phyloP scores from a whole-genome alignment of 2,113 vertebrate species.

The Loxodonta africana region DNA sequence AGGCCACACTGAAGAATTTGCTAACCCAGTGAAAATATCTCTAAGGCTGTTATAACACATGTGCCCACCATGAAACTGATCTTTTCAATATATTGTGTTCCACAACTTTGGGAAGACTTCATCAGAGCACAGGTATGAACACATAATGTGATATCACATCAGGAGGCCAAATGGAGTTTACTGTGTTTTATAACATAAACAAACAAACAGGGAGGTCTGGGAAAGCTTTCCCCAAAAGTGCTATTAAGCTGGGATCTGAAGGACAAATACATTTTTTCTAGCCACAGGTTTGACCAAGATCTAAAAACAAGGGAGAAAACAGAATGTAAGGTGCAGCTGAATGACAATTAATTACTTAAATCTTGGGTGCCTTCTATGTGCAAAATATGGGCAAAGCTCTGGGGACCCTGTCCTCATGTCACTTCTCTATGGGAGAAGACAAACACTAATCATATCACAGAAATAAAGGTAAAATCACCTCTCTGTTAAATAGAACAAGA shows the following conservation, averaged over 20 bases:
- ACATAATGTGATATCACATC: not conserved
- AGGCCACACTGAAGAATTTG: conserved; percentile 42
- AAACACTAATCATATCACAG: conserved; percentile 5
- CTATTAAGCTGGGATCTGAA: conserved; percentile 17
- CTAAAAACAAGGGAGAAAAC: conserved; percentile 43
- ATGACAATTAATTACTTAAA: not conserved
- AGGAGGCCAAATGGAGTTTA: not conserved
- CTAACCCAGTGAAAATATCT: conserved; percentile 55
- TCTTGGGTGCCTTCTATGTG: not conserved
- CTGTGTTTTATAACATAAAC: not conserved
- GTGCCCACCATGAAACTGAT: not conserved
- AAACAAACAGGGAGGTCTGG: not conserved
- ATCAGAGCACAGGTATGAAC: not conserved
- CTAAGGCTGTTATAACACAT: not conserved
- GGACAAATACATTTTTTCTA: conserved; percentile 10
- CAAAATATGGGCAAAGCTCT: not conserved
- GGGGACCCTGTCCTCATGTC: not conserved
- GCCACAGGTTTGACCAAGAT: not conserved
- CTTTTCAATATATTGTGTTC: conserved; percentile 20
- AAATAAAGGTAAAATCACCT: conserved; percentile 20
- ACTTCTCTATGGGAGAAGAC: not conserved
- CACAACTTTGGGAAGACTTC: not conserved
- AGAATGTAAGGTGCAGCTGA: not conserved
- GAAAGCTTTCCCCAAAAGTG: conserved; percentile 20
- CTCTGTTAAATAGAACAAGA: conserved; percentile 28